These are phyloP conservation scores for Aleiodes leptofemur DNA, from an alignment of 2,888 invertebrate species.

Conservation along the genomic window DNA sequence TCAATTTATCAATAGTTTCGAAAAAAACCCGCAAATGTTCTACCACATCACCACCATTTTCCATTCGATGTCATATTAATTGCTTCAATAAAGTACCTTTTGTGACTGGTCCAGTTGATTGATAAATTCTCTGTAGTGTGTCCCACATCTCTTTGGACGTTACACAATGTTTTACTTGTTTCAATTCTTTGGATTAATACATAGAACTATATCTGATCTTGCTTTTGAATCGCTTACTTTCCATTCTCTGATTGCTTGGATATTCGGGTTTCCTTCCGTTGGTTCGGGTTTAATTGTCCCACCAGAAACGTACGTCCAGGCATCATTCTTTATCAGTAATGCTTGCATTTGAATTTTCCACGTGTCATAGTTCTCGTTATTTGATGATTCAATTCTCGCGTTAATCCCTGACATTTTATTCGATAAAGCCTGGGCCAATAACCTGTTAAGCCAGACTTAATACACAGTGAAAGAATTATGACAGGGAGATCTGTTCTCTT, in stretches of 20 bases:
- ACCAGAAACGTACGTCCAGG: too few relatives aligned
- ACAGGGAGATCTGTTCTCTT: too few relatives aligned
- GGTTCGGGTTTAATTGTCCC: slow-evolving; percentile 7
- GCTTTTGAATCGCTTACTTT: slow-evolving; percentile 28
- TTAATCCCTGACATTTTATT: too few relatives aligned
- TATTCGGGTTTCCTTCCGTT: neutral
- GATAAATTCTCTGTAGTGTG: slow-evolving; percentile 26
- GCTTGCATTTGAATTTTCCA: slow-evolving; percentile 38
- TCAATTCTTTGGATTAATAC: slow-evolving; percentile 28
- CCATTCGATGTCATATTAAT: slow-evolving; percentile 65
- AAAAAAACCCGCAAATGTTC: slow-evolving; percentile 67
- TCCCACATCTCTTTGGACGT: slow-evolving; percentile 30
- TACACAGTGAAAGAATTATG: too few relatives aligned
- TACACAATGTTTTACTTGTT: slow-evolving; percentile 41
- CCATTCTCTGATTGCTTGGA: slow-evolving; percentile 15
- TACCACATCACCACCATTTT: slow-evolving; percentile 62
- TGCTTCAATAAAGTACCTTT: slow-evolving; percentile 71
- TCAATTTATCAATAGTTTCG: slow-evolving; percentile 65
- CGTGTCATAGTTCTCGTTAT: slow-evolving; percentile 32
- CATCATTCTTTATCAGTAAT: slow-evolving; percentile 11
- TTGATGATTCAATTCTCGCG: neutral
- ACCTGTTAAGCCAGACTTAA: too few relatives aligned
- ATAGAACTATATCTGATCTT: slow-evolving; percentile 25
- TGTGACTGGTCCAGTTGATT: slow-evolving; percentile 57
- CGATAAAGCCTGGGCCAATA: too few relatives aligned